Evolutionary conservation across 2,113 vertebrate genomes (phyloP).

Genomic region (Lynx canadensis): DNA sequence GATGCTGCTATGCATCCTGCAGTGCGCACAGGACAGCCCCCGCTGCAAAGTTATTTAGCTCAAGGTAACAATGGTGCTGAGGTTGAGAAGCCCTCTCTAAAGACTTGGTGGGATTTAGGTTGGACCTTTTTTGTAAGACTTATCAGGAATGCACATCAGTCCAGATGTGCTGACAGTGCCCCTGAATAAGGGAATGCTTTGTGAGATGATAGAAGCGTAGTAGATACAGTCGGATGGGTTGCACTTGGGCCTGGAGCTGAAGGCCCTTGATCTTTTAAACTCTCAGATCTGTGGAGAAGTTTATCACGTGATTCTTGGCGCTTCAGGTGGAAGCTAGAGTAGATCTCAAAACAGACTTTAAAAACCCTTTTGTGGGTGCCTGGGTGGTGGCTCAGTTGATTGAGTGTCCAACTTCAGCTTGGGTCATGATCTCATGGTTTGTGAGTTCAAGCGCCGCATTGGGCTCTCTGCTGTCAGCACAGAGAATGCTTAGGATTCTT

Average conservation of each 20-base stretch:
- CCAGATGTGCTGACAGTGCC: neutral
- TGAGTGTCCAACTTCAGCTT: too few species aligned
- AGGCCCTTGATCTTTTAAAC: neutral
- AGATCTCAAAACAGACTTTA: neutral
- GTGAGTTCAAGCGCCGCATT: too few species aligned
- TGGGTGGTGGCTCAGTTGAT: too few species aligned
- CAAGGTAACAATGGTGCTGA: neutral
- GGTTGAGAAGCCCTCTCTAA: neutral
- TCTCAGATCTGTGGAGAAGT: neutral
- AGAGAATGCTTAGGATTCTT: too few species aligned
- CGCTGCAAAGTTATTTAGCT: neutral
- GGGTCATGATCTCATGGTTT: too few species aligned
- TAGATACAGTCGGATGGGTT: neutral
- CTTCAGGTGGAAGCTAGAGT: neutral
- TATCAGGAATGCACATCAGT: neutral
- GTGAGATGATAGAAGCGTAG: neutral
- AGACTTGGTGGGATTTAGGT: neutral
- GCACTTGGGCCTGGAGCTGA: neutral
- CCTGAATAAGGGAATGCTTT: neutral
- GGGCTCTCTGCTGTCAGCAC: too few species aligned
- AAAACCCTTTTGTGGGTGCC: neutral
- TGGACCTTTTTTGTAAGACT: neutral
- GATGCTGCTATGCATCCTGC: neutral
- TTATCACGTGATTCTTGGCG: neutral
- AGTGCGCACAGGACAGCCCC: neutral